A percentile compares a stretch with the other conserved stretches of the same genome.
Conservation (phyloP, 1,140 invertebrate species). For the Ectropis grisescens region DNA sequence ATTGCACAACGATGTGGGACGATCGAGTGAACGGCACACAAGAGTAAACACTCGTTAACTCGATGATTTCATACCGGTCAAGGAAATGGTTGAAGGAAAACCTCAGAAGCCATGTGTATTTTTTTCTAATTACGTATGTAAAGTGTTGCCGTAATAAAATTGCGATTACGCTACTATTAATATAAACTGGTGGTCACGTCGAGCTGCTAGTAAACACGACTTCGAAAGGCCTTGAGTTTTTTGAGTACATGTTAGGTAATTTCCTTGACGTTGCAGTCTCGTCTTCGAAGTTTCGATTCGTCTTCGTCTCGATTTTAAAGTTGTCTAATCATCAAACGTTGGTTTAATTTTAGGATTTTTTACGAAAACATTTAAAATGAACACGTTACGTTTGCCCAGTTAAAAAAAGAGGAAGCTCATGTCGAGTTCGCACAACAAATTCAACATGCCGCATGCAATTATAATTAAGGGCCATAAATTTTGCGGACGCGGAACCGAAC, state of each 20-base stretch:
- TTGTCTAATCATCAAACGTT: background rate
- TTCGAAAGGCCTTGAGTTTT: no score
- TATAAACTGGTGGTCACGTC: background rate
- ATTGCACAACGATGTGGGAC: conserved; percentile 31
- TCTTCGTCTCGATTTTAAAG: background rate
- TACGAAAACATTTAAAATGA: no score
- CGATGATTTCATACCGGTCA: conserved; percentile 49
- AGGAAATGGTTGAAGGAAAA: conserved; percentile 34
- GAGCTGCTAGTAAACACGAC: background rate
- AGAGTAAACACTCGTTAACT: conserved; percentile 36
- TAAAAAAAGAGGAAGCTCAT: background rate
- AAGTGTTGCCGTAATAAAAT: conserved; percentile 5
- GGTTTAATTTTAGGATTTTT: no score
- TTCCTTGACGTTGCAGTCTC: no score
- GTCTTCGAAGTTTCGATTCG: no score
- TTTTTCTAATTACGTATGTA: conserved; percentile 2
- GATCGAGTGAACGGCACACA: conserved; percentile 29
- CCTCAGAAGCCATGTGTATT: conserved; percentile 6
- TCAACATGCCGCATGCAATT: conserved; percentile 15
- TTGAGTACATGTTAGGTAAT: no score
- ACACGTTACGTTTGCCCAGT: no score
- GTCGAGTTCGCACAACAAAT: conserved; percentile 12
- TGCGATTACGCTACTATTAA: conserved; percentile 1
- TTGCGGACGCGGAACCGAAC: conserved; percentile 17
- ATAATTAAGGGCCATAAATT: conserved; percentile 32